These are phyloP conservation scores for Azemiops feae DNA, from an alignment of 2,113 vertebrate genomes.

Conservation along the genomic window DNA sequence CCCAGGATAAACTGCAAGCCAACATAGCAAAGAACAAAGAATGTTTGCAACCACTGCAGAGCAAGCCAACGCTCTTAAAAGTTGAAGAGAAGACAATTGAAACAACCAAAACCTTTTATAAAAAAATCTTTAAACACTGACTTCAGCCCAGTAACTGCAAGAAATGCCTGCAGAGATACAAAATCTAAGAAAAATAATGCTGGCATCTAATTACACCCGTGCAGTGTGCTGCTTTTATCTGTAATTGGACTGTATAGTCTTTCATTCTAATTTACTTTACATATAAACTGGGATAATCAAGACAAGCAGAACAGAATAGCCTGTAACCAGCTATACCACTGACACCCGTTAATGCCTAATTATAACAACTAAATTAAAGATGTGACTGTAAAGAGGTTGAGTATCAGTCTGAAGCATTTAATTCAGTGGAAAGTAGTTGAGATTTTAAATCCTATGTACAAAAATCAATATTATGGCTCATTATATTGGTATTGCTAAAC, in stretches of 20 bases:
- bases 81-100: slow-evolving; percentile 48
- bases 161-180: slow-evolving; percentile 80
- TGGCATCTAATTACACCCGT: slow-evolving; percentile 98
- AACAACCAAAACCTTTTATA: slow-evolving; percentile 47
- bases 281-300: slow-evolving; percentile 99
- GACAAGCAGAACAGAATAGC: slow-evolving; percentile 99
- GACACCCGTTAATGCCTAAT: slow-evolving; percentile 99
- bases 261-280: slow-evolving; percentile 99
- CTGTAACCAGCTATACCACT: slow-evolving; percentile 97
- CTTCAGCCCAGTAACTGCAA: slow-evolving; percentile 71
- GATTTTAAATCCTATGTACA: slow-evolving; percentile 83
- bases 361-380: slow-evolving; percentile 99
- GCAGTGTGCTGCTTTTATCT: slow-evolving; percentile 99
- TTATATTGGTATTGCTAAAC: slow-evolving; percentile 81
- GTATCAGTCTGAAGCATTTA: slow-evolving; percentile 89
- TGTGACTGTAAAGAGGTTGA: slow-evolving; percentile 83
- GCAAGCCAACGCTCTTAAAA: slow-evolving; percentile 19
- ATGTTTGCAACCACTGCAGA: background rate
- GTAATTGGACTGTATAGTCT: slow-evolving; percentile 99
- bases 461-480: slow-evolving; percentile 81
- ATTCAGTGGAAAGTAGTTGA: slow-evolving; percentile 88
- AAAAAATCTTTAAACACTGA: slow-evolving; percentile 63
- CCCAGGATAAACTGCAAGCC: background rate
- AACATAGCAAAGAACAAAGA: background rate
- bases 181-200: slow-evolving; percentile 89